A percentile compares a stretch with the other conserved stretches of the same genome.
Conservation (phyloP, 2,113 vertebrate species). For the Hymenochirus boettgeri region DNA sequence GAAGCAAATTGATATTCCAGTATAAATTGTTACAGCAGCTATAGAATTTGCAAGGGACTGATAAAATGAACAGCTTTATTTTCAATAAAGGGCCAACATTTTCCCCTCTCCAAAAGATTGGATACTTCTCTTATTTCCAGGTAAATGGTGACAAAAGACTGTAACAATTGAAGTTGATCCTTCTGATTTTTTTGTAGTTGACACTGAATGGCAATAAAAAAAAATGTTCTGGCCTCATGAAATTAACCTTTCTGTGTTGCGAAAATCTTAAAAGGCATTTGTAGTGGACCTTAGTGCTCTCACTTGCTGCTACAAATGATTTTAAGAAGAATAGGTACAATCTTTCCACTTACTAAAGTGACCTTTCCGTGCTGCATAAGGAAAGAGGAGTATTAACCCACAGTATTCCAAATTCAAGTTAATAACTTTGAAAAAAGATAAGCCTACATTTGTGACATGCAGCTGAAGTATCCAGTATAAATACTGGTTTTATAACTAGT, state of each 20-base stretch:
- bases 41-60: too few relatives aligned
- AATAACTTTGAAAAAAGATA: too few relatives aligned
- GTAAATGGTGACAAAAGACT: conserved; percentile 1
- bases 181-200: conserved; percentile 16
- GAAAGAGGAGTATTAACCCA: conserved; percentile 18
- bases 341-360: conserved; percentile 21
- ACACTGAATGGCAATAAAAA: conserved; percentile 11
- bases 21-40: too few relatives aligned
- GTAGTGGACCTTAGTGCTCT: conserved; percentile 22
- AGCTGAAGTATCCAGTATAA: too few relatives aligned
- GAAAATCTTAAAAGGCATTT: conserved; percentile 33
- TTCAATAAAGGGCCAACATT: too few relatives aligned
- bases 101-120: neutral
- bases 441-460: too few relatives aligned
- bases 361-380: conserved; percentile 20
- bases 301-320: conserved; percentile 18
- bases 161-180: conserved; percentile 21
- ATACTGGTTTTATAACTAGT: too few relatives aligned
- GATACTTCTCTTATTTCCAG: conserved; percentile 5
- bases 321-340: conserved; percentile 19
- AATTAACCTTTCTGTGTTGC: conserved; percentile 37
- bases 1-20: too few relatives aligned
- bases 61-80: too few relatives aligned
- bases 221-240: conserved; percentile 13
- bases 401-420: conserved; percentile 10